Conservation (phyloP, 2,113 vertebrate species). For the Falco punctatus region DNA sequence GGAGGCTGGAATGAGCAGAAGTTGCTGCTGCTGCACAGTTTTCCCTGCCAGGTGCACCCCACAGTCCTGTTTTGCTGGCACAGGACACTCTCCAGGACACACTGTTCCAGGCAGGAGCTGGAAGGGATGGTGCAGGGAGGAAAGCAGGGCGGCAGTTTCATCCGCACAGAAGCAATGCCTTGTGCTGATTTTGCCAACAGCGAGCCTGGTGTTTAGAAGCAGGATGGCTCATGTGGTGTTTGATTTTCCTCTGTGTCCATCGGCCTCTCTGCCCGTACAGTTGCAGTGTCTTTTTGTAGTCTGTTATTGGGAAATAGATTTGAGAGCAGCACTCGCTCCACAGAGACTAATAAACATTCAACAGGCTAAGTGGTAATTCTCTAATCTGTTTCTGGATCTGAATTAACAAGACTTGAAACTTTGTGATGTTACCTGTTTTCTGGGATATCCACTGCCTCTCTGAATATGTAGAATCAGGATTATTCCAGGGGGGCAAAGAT, state of each 20-base stretch:
- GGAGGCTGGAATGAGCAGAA: background rate
- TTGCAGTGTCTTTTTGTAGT: background rate
- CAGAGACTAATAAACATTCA: background rate
- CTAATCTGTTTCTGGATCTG: background rate
- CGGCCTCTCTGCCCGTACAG: background rate
- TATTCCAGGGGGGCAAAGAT: background rate
- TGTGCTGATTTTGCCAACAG: rapidly evolving
- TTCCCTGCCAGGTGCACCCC: background rate
- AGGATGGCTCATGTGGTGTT: rapidly evolving
- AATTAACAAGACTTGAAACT: background rate
- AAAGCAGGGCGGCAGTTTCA: background rate
- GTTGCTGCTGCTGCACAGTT: background rate
- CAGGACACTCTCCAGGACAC: background rate
- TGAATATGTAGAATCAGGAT: background rate
- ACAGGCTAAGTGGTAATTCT: background rate
- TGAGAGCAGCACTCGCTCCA: background rate
- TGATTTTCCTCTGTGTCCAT: background rate
- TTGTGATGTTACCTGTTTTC: background rate
- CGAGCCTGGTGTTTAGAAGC: background rate
- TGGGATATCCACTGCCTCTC: background rate
- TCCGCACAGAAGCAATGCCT: rapidly evolving
- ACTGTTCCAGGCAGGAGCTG: background rate
- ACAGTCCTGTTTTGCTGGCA: background rate
- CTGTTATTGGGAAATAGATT: background rate
- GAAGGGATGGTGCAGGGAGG: background rate